Percentiles rank a stretch among this genome's conserved stretches.
Conservation (phyloP, 2,113 vertebrate species). For the Siphamia tubifer region DNA sequence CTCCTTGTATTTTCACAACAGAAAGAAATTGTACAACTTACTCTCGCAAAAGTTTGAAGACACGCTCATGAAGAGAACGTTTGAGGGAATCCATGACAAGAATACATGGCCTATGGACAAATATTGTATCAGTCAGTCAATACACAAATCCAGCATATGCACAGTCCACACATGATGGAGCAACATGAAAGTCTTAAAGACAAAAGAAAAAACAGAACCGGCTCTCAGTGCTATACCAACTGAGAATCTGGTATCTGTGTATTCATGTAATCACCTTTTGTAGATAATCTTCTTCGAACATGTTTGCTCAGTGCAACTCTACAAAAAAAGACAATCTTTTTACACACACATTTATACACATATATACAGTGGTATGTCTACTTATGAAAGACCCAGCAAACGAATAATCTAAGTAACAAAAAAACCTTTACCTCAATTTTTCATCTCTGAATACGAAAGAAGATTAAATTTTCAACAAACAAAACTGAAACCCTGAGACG, state of each 20-base stretch:
- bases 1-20: not conserved
- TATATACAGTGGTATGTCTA: too few species aligned
- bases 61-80: conserved; percentile 86
- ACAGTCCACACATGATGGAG: not conserved
- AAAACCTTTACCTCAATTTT: too few species aligned
- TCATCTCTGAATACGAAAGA: too few species aligned
- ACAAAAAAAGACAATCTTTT: conserved; percentile 1
- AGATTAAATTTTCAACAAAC: too few species aligned
- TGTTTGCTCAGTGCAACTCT: conserved; percentile 77
- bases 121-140: not conserved
- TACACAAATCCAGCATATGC: not conserved
- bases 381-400: too few species aligned
- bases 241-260: too few species aligned
- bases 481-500: too few species aligned
- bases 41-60: conserved; percentile 92
- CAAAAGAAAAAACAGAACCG: not conserved
- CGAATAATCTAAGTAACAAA: too few species aligned
- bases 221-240: too few species aligned
- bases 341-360: too few species aligned
- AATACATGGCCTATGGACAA: conserved; percentile 88
- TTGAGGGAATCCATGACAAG: conserved; percentile 95
- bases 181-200: too few species aligned
- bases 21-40: conserved; percentile 74
- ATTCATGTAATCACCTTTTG: conserved; percentile 68
- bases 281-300: conserved; percentile 58